These are phyloP conservation scores for Percopsis omiscomaycus DNA, from an alignment of 2,797 vertebrate genomes.

Conservation along the genomic window DNA sequence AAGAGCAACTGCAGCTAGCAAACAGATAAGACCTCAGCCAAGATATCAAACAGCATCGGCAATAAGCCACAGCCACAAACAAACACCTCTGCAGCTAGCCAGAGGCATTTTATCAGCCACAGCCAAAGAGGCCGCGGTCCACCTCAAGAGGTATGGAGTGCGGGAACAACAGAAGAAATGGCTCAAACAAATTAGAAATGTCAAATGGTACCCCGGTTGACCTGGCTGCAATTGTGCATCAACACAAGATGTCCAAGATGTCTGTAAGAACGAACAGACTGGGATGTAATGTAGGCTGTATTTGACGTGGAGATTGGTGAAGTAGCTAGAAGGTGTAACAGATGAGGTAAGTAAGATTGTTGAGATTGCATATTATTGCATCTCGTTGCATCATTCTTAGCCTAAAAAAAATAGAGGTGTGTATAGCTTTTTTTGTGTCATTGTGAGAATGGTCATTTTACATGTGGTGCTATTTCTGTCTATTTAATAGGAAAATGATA, in stretches of 20 bases:
- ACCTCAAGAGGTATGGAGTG: slow-evolving; percentile 14
- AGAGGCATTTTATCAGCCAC: slow-evolving; percentile 17
- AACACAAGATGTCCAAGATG: not conserved
- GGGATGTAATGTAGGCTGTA: slow-evolving; percentile 9
- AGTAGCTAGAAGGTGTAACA: not conserved
- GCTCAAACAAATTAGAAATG: slow-evolving; percentile 34
- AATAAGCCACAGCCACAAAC: slow-evolving; percentile 53
- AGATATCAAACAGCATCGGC: slow-evolving; percentile 68
- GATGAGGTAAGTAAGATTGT: not conserved
- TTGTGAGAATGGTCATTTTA: no score
- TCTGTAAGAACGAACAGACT: not conserved
- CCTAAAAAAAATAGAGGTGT: no score
- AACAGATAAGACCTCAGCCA: slow-evolving; percentile 58
- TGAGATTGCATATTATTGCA: not conserved
- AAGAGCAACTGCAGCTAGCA: slow-evolving; percentile 27
- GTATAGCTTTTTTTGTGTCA: no score
- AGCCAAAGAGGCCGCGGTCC: slow-evolving; percentile 31
- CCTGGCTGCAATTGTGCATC: slow-evolving; percentile 12
- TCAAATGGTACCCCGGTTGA: slow-evolving; percentile 7
- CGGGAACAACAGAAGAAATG: not conserved
- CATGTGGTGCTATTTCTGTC: no score
- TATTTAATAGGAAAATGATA: no score
- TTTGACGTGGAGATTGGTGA: not conserved
- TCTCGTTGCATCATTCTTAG: slow-evolving; percentile 35
- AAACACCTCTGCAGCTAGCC: slow-evolving; percentile 42